Evolutionary conservation across 2,113 vertebrate genomes (phyloP).

Genomic region (Ramphastos sulfuratus): DNA sequence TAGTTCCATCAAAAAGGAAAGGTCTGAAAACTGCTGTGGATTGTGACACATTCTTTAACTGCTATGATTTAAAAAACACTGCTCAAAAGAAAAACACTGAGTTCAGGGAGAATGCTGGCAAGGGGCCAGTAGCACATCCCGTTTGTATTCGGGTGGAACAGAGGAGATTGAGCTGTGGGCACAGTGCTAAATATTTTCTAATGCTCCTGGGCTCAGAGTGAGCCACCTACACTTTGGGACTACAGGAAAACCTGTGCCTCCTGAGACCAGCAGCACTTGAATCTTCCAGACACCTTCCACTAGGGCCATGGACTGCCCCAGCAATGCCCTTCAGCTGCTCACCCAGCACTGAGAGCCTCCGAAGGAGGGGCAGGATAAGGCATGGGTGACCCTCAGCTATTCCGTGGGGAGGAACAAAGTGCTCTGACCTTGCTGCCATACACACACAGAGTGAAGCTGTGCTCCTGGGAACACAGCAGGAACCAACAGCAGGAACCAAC

Average conservation of each 20-base stretch:
- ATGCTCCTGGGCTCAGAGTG: not conserved
- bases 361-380: not conserved
- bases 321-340: not conserved
- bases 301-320: not conserved
- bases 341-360: not conserved
- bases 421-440: conserved; percentile 12
- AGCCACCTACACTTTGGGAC: not conserved
- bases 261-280: not conserved
- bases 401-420: not conserved
- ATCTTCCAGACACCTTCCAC: not conserved
- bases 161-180: not conserved
- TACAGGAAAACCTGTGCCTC: not conserved
- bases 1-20: not conserved
- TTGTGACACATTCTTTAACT: fast-evolving
- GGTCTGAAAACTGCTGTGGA: not conserved
- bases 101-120: not conserved
- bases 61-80: not conserved
- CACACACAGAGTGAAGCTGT: not conserved
- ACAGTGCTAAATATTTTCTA: not conserved
- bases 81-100: not conserved
- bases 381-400: not conserved
- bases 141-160: not conserved
- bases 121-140: not conserved
- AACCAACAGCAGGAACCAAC: conserved; percentile 56
- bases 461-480: not conserved